A percentile compares a stretch with the other conserved stretches of the same genome.
Conservation (phyloP, 1,140 invertebrate species). For the Panagrolaimus sp. region DNA sequence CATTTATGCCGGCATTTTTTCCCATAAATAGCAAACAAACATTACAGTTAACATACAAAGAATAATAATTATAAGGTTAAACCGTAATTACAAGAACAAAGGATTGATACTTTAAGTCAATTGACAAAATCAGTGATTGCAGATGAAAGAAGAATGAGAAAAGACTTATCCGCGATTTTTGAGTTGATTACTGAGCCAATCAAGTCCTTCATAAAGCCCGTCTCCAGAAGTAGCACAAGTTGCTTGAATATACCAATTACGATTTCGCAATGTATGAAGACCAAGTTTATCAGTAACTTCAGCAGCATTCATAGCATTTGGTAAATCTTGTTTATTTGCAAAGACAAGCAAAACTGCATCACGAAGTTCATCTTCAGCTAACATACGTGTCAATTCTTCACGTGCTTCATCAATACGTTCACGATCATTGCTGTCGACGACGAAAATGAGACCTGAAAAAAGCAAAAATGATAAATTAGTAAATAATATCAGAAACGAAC, state of each 20-base stretch:
- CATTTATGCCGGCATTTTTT: too few species aligned
- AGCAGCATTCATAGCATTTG: constrained; percentile 94
- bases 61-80: too few species aligned
- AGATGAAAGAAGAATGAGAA: background rate
- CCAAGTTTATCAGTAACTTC: constrained; percentile 96
- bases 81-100: too few species aligned
- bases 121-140: constrained; percentile 9
- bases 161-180: constrained; percentile 59
- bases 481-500: constrained; percentile 38
- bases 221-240: constrained; percentile 93
- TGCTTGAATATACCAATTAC: constrained; percentile 92
- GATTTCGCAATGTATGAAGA: constrained; percentile 82
- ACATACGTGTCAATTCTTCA: constrained; percentile 74
- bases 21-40: too few species aligned
- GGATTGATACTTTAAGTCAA: constrained; percentile 15
- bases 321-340: constrained; percentile 92
- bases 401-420: constrained; percentile 90
- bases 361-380: constrained; percentile 83
- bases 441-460: constrained; percentile 75
- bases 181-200: constrained; percentile 86
- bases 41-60: too few species aligned
- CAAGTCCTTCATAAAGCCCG: constrained; percentile 93
- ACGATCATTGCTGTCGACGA: constrained; percentile 93
- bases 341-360: constrained; percentile 94
- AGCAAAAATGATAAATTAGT: background rate